These are phyloP conservation scores for Gymnosoma rotundatum DNA, from an alignment of 2,888 invertebrate genomes.

Conservation along the genomic window DNA sequence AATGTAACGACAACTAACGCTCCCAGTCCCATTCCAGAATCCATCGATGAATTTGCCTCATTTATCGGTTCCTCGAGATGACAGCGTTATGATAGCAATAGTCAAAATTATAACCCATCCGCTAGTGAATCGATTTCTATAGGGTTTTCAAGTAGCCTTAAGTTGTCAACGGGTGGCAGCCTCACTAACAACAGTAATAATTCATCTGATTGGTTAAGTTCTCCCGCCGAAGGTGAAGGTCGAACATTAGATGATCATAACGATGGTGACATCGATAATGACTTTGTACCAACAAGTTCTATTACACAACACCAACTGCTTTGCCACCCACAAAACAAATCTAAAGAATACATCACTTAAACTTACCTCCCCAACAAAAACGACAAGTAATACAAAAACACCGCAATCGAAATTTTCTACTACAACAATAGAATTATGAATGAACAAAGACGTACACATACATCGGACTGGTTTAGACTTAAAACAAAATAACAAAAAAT, in stretches of 20 bases:
- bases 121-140: conserved; percentile 78
- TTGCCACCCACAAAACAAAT: conserved; percentile 52
- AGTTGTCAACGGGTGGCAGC: conserved; percentile 73
- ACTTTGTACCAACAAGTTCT: conserved; percentile 47
- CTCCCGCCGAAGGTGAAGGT: conserved; percentile 48
- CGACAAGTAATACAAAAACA: conserved; percentile 27
- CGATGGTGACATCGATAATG: conserved; percentile 18
- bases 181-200: conserved; percentile 71
- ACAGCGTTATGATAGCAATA: conserved; percentile 76
- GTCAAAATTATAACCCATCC: conserved; percentile 76
- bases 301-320: conserved; percentile 53
- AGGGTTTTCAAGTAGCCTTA: conserved; percentile 78
- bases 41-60: conserved; percentile 78
- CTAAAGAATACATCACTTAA: conserved; percentile 78
- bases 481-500: not conserved
- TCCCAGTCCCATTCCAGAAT: conserved; percentile 77
- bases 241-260: conserved; percentile 26
- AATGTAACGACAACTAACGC: conserved; percentile 72
- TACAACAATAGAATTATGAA: not conserved
- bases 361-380: conserved; percentile 54
- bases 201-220: conserved; percentile 77
- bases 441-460: conserved; percentile 31
- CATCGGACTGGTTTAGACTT: not conserved
- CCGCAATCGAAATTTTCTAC: conserved; percentile 5
- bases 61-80: conserved; percentile 77